Conservation (phyloP, 2,888 invertebrate genomes). For the Lasius fuliginosus region DNA sequence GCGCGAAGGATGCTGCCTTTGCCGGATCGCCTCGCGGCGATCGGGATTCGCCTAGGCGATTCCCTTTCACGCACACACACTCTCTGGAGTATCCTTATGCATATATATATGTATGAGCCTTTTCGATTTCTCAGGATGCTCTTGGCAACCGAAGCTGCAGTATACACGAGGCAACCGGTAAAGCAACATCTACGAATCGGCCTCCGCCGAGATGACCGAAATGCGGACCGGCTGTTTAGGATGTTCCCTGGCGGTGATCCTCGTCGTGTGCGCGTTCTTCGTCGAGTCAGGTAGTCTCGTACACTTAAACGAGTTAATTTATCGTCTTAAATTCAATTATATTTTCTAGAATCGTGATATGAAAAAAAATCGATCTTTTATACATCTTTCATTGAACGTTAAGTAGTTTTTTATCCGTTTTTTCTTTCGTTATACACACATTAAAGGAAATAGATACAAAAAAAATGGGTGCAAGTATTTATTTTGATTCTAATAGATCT, state of each 20-base stretch:
- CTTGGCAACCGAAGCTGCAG: slow-evolving; percentile 35
- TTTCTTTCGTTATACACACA: neutral
- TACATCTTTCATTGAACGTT: neutral
- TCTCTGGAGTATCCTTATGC: slow-evolving; percentile 63
- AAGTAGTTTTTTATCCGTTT: slow-evolving; percentile 9
- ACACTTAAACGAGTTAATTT: neutral
- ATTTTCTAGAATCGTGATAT: neutral
- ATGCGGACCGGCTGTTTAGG: slow-evolving; percentile 3
- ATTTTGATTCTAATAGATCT: neutral
- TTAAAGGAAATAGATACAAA: neutral
- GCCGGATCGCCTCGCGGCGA: slow-evolving; percentile 10
- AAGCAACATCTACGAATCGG: neutral
- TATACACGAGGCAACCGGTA: slow-evolving; percentile 18
- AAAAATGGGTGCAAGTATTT: neutral
- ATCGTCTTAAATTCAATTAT: neutral
- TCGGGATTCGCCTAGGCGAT: neutral
- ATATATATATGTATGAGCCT: slow-evolving; percentile 67
- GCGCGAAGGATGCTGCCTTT: slow-evolving; percentile 52
- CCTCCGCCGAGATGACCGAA: slow-evolving; percentile 14
- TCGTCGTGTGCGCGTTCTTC: slow-evolving; percentile 32
- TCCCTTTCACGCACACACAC: slow-evolving; percentile 66
- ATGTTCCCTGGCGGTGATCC: neutral
- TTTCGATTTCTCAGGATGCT: slow-evolving; percentile 28
- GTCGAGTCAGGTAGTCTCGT: slow-evolving; percentile 53
- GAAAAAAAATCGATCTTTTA: neutral